Base-by-base conservation (phyloP, 2,113 vertebrate genomes). In the Tylochromis polylepis region DNA sequence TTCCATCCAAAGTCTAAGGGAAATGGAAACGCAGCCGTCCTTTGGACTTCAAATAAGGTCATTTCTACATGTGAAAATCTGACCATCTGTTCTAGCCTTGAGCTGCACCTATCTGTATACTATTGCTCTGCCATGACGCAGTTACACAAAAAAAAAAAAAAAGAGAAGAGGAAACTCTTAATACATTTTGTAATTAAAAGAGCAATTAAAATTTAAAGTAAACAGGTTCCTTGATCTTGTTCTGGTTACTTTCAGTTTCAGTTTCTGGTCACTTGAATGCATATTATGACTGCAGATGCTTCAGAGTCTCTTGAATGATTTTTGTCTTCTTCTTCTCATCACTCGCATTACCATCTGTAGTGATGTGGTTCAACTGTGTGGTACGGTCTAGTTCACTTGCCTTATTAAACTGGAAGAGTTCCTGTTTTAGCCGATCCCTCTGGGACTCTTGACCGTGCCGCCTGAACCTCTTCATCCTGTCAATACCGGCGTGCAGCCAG, bases 341-440 rank as follows among this genome's bases (percentile, higher is more conserved):
- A 5, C 15, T 75, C 24, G 51, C 43, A 51, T 49, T 51, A 43
- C n/a, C 53, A 56, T 56, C 55, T 22, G n/a, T 6, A 22, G n/a
- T 11, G 5, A 56, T 56, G n/a, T 22, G 53, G 53, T 3, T 56
- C 2, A 55, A 29, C 27, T 12, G 46, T 46, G 34, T 60, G 11
- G 2, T 43, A 49, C 4, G 6, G 51, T 18, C 14, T 18, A 24
- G 18, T 72, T 55, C 4, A 87, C 56, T 5, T 94, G 96, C 99
- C 98, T 99, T 99, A 93, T 98, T 98, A 72, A 99, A 99, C 88
- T 98, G 97, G 93, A 97, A 99, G 59, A 99, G 97, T 84, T 99
- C 98, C 1, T 97, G 97, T 94, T 98, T 99, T 34, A 99, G 96
- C 59, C 97, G 96, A 90, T 99, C 99, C 93, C 98, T 93, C 3